Evolutionary conservation across 1,140 invertebrate species (phyloP).

Genomic region (Meloidogyne chitwoodi): DNA sequence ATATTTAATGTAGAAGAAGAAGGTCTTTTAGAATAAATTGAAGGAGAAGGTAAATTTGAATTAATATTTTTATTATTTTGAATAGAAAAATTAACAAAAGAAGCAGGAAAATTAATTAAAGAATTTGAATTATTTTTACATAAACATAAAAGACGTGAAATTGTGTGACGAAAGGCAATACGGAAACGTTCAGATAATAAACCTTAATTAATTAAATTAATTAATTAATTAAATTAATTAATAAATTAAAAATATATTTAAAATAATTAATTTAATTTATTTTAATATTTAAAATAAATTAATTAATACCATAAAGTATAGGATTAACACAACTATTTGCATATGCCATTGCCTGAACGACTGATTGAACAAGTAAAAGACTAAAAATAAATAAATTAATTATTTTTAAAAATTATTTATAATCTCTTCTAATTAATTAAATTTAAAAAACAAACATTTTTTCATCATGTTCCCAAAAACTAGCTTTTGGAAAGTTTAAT

Average conservation of each 20-base stretch:
- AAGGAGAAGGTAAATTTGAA: background rate
- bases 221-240: background rate
- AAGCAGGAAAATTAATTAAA: background rate
- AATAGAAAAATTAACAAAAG: conserved; percentile 2
- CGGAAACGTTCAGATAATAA: conserved; percentile 41
- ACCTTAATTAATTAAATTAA: conserved; percentile 1
- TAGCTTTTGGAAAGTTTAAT: conserved; percentile 35
- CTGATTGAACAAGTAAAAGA: conserved; percentile 24
- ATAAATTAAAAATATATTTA: too few species aligned
- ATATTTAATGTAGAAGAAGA: background rate
- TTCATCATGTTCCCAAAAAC: conserved; percentile 42
- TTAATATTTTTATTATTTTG: background rate
- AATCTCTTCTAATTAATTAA: too few species aligned
- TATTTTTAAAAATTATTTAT: too few species aligned
- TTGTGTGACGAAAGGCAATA: conserved; percentile 17
- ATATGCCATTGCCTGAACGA: conserved; percentile 79
- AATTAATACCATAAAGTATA: conserved; percentile 70
- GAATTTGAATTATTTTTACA: background rate
- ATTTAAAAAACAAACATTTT: conserved; percentile 2
- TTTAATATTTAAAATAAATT: too few species aligned
- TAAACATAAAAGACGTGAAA: conserved; percentile 9
- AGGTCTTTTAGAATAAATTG: background rate
- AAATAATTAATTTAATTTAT: too few species aligned
- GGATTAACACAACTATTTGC: conserved; percentile 91
- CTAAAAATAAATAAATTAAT: conserved; percentile 9